Base-by-base conservation (phyloP, 2,888 invertebrate species). In the Cerceris ruficornis region DNA sequence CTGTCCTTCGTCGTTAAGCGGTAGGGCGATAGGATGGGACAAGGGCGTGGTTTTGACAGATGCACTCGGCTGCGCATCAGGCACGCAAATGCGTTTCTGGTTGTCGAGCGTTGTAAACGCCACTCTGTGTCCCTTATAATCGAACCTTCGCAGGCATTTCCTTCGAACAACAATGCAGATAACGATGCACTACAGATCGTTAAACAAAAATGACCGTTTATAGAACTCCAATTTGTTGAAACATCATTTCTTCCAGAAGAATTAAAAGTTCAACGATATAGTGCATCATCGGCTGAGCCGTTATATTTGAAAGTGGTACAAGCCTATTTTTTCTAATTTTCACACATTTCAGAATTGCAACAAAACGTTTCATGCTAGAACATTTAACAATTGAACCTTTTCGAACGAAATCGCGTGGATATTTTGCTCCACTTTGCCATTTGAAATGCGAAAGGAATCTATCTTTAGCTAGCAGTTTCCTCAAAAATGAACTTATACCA, bases 11-110 rank as follows among this genome's bases (percentile, higher is more conserved):
- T 42, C 14, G 17, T 46, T 46, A n/a, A n/a, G 54, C 43, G 57
- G 75, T 52, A 74, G 70, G 77, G 43, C 66, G 43, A 64, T 71
- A 77, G 75, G 73, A 77, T 62, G 67, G 77, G 75, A 75, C 61
- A 83, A 88, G 87, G 87, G 87, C 87, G 87, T 87, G 87, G 88
- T 87, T 87, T 88, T 87, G 87, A 87, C 87, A 87, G 85, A 87
- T 88, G 84, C 78, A 77, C 68, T 69, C 74, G 57, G 67, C 28
- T 70, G 77, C 69, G 75, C 69, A 75, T 69, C 80, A 52, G 71
- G 66, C 68, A 77, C 70, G 67, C 73, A 75, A 76, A 77, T 79
- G 71, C 66, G 60, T 69, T 58, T 76, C 60, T 76, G 54, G 69
- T 81, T 59, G 69, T 65, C 71, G 69, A 54, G 67, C 52, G 57